Percentiles rank a stretch among this genome's conserved stretches.
phyloP scores from a whole-genome alignment of 2,113 vertebrate genomes.

The Chaetodon auriga region DNA sequence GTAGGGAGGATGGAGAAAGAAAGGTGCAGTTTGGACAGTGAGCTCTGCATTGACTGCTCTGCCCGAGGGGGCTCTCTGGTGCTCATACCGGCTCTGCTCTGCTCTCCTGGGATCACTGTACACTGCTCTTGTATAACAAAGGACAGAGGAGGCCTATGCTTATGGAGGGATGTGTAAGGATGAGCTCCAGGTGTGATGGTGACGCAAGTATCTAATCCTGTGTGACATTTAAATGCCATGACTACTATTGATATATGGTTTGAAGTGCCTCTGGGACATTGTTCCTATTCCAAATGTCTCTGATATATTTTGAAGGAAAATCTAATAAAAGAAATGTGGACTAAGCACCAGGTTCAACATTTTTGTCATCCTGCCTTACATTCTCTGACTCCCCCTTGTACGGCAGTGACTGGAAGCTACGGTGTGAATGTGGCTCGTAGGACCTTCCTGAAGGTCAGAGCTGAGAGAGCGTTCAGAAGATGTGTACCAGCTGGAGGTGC shows the following conservation, averaged over 20 bases:
- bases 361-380: constrained; percentile 10
- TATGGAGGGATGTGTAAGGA: constrained; percentile 55
- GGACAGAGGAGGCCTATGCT: constrained; percentile 39
- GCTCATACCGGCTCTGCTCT: constrained; percentile 19
- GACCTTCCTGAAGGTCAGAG: constrained; percentile 57
- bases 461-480: constrained; percentile 25
- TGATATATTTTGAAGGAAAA: constrained; percentile 60
- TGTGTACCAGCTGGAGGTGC: constrained; percentile 19
- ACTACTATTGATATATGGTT: constrained; percentile 72
- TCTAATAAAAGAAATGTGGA: constrained; percentile 57
- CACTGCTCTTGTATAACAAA: constrained; percentile 47
- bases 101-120: constrained; percentile 48
- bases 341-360: constrained; percentile 11
- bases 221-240: constrained; percentile 85
- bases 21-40: constrained; percentile 60
- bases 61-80: constrained; percentile 45
- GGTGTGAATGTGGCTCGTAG: constrained; percentile 41
- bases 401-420: constrained; percentile 11
- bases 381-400: constrained; percentile 23
- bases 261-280: constrained; percentile 38
- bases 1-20: constrained; percentile 59
- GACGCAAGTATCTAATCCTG: constrained; percentile 71
- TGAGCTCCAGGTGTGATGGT: constrained; percentile 68
- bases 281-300: constrained; percentile 46
- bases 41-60: constrained; percentile 63